A percentile compares a stretch with the other conserved stretches of the same genome.
Conservation (phyloP, 2,888 invertebrate genomes). For the Archips xylosteana region DNA sequence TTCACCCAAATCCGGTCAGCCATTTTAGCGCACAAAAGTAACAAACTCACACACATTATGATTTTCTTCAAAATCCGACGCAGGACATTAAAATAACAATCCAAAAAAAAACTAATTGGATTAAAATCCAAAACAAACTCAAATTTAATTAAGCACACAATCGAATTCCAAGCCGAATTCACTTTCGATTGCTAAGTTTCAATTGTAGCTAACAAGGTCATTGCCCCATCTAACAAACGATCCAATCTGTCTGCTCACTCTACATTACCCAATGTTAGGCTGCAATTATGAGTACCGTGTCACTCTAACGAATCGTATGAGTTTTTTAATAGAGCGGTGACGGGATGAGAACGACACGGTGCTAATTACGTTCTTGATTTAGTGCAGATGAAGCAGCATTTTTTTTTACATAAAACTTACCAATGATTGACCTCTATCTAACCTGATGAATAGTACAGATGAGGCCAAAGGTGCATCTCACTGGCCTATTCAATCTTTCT, state of each 20-base stretch:
- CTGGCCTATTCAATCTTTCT: no score
- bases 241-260: constrained; percentile 4
- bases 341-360: constrained; percentile 19
- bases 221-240: constrained; percentile 20
- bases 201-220: constrained; percentile 27
- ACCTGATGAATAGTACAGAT: no score
- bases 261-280: constrained; percentile 7
- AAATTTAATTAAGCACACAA: constrained; percentile 17
- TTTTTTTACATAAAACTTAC: no score
- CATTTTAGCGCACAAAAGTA: no score
- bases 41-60: no score
- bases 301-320: constrained; percentile 11
- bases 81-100: neutral
- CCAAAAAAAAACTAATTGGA: neutral
- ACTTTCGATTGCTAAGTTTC: constrained; percentile 36
- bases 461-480: no score
- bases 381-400: constrained; percentile 19
- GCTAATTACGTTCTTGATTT: constrained; percentile 11
- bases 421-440: no score
- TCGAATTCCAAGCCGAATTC: constrained; percentile 27
- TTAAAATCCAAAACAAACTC: neutral
- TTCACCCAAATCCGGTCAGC: no score
- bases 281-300: constrained; percentile 4
- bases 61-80: no score
- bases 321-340: neutral